A percentile compares a stretch with the other conserved stretches of the same genome.
These are phyloP conservation scores for Andrena marginata DNA, from an alignment of 2,888 invertebrate species.

Conservation along the genomic window DNA sequence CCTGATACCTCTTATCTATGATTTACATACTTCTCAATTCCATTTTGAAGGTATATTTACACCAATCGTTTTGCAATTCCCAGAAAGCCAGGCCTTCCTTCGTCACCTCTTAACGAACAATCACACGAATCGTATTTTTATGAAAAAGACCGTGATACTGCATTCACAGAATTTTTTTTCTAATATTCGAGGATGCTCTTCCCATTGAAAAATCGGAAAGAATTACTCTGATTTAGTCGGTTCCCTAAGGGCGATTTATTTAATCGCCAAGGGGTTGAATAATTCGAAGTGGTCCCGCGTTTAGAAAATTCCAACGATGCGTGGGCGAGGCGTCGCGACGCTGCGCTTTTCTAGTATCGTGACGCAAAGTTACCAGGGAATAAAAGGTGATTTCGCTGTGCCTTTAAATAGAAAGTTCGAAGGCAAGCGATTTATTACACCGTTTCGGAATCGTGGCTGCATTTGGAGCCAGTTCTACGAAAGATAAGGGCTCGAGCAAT, in stretches of 20 bases:
- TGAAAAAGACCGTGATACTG: background rate
- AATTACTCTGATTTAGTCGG: conserved; percentile 68
- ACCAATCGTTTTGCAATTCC: too few relatives aligned
- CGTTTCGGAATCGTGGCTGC: too few relatives aligned
- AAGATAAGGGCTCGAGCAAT: background rate
- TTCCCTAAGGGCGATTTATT: conserved; percentile 49
- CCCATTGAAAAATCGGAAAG: background rate
- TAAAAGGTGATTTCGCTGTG: conserved; percentile 33
- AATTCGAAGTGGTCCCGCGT: conserved; percentile 44
- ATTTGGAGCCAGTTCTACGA: background rate
- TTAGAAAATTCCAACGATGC: conserved; percentile 41
- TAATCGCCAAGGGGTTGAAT: conserved; percentile 35
- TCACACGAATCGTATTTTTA: background rate
- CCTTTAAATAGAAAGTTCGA: conserved; percentile 59
- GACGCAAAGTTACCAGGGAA: conserved; percentile 30
- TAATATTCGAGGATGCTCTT: background rate
- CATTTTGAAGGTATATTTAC: too few relatives aligned
- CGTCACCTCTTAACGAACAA: background rate
- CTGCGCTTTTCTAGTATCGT: conserved; percentile 15
- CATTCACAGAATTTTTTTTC: background rate
- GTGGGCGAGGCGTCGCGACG: conserved; percentile 64
- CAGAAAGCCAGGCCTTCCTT: too few relatives aligned
- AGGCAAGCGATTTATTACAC: background rate
- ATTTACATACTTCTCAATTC: too few relatives aligned
- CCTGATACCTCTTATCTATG: too few relatives aligned